phyloP scores from a whole-genome alignment of 2,113 vertebrate genomes.

The Corythaixoides concolor region DNA sequence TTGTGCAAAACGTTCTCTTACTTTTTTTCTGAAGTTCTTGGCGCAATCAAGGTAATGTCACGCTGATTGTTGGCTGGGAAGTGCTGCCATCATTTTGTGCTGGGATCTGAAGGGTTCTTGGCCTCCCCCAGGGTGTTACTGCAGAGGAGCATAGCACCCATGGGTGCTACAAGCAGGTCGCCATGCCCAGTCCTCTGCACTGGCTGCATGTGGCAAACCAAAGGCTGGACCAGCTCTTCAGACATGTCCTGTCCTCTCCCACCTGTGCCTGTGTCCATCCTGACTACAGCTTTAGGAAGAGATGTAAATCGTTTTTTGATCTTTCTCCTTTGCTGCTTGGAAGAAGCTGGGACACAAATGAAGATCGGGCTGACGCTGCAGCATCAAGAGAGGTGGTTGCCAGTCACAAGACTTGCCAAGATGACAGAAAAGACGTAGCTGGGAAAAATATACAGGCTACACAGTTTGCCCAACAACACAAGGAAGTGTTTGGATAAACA shows the following conservation, averaged over 20 bases:
- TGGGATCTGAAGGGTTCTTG: no score
- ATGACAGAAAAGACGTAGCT: background rate
- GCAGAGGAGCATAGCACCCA: background rate
- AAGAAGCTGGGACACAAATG: background rate
- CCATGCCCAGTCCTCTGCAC: background rate
- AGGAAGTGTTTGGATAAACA: background rate
- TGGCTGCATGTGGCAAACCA: fast-evolving
- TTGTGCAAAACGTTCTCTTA: background rate
- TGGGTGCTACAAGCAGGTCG: background rate
- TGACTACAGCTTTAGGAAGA: background rate
- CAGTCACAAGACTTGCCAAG: background rate
- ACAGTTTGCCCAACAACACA: background rate
- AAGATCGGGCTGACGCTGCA: background rate
- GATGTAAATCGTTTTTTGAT: background rate
- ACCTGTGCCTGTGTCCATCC: background rate
- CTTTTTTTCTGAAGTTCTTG: background rate
- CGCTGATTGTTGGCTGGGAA: fast-evolving
- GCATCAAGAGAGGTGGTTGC: background rate
- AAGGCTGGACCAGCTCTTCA: background rate
- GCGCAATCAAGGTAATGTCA: background rate
- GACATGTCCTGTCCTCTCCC: background rate
- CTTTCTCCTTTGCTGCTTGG: background rate
- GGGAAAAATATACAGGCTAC: background rate
- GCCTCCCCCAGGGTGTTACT: background rate
- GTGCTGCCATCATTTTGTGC: background rate